Evolutionary conservation across 2,113 vertebrate genomes (phyloP), one percentile per base, ranked within the genome.

Genomic region (Ibidorhyncha struthersii): DNA sequence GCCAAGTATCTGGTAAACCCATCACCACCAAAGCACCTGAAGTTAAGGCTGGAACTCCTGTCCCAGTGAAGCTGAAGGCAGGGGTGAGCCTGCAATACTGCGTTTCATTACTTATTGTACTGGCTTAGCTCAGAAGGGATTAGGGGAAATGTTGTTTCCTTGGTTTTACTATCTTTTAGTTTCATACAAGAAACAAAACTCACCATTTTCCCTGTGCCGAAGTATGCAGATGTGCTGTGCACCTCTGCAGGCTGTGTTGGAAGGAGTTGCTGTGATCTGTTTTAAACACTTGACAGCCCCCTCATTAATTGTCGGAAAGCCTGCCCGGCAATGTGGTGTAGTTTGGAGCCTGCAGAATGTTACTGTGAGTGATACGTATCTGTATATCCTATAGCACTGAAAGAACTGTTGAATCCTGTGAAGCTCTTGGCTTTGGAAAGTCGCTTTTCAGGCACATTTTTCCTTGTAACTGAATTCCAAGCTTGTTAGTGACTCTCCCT

Each of bases 341-440:
- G 67, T 45, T 47, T 80, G 81, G 45, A 87, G 81, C 62, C 92
- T 96, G 92, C 78, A 92, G 85, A 96, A 89, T 93, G 85, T 96
- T 78, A 91, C 86, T 49, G 41, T 77, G 78, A 93, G 73, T 22
- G 77, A 93, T 86, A 69, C 2, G 4, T 90, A 89, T 74, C 88
- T 89, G 70, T 77, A 41, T 50, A 81, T 93, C 77, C 88, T 86
- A 45, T 49, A 89, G 53, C 1, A 6, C 81, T 93, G 93, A 91
- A 96, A 87, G 89, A 89, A 40, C 70, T 55, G 70, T 82, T 93
- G 55, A 93, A 90, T 80, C 36, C 69, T 78, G 16, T 82, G 81
- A 95, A 78, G 69, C 43, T 88, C 40, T 96, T 89, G 92, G 79
- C 73, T 96, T 96, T 86, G 79, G 49, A 81, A 96, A 97, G 74